Percentiles rank a stretch among this genome's conserved stretches.
Conservation (phyloP, 2,797 vertebrate species). For the Carduelis carduelis region DNA sequence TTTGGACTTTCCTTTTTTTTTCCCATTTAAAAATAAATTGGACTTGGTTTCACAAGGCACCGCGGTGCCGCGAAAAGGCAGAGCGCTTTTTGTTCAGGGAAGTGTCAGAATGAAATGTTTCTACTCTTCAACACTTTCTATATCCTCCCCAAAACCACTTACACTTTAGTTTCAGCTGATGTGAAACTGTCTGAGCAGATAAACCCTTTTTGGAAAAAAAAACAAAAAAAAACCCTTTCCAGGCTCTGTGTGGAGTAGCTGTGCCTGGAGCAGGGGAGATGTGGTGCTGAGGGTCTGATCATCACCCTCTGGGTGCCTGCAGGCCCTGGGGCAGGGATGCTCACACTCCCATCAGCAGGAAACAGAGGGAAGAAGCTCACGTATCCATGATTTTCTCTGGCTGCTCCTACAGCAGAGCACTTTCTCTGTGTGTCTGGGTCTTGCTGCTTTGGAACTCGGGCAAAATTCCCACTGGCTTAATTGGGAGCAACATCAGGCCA, state of each 20-base stretch:
- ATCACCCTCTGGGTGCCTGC: not conserved
- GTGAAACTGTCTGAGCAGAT: slow-evolving; percentile 33
- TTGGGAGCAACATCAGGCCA: slow-evolving; percentile 45
- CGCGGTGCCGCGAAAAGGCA: not conserved
- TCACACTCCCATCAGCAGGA: not conserved
- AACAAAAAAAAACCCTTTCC: not conserved
- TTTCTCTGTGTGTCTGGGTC: not conserved
- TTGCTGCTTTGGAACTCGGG: not conserved
- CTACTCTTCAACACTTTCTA: slow-evolving; percentile 29
- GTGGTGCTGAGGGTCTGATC: not conserved
- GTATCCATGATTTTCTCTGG: not conserved
- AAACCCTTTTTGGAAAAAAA: not conserved
- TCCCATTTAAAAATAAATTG: slow-evolving; percentile 35
- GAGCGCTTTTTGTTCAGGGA: slow-evolving; percentile 16
- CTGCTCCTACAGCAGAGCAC: not conserved
- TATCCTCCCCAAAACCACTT: slow-evolving; percentile 39
- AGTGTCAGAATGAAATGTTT: slow-evolving; percentile 55
- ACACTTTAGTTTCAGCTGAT: slow-evolving; percentile 44
- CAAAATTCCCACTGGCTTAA: slow-evolving; percentile 22
- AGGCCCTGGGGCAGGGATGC: not conserved
- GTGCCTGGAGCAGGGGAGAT: not conserved
- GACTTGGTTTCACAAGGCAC: slow-evolving; percentile 7
- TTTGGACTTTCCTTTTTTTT: not conserved
- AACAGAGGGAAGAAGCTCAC: fast-evolving
- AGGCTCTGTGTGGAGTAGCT: not conserved